Evolutionary conservation across 2,113 vertebrate species (phyloP).

Genomic region (Numida meleagris): DNA sequence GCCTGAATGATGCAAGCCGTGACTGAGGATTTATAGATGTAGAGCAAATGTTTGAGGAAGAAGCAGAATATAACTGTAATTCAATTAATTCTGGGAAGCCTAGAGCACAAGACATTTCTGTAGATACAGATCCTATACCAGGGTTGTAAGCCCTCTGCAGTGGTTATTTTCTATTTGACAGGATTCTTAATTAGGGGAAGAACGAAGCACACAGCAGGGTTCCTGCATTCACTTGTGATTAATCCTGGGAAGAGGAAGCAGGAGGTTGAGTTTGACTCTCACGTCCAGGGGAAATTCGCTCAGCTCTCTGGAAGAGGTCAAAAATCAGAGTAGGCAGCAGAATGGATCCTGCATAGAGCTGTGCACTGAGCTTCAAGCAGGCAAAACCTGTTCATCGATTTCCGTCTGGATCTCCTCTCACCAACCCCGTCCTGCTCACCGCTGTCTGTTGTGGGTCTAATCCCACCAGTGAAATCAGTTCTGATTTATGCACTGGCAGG

Average conservation of each 20-base stretch:
- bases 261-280: not conserved
- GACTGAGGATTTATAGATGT: not conserved
- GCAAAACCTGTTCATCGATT: not conserved
- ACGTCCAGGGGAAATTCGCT: not conserved
- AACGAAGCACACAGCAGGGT: not conserved
- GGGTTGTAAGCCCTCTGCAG: not conserved
- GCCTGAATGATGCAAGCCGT: not conserved
- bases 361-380: not conserved
- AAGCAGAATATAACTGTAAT: not conserved
- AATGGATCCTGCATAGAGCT: not conserved
- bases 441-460: not conserved
- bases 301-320: not conserved
- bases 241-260: not conserved
- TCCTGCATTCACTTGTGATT: slow-evolving; percentile 12
- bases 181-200: not conserved
- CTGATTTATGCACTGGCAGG: not conserved
- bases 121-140: not conserved
- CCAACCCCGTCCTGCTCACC: not conserved
- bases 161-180: not conserved
- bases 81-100: not conserved
- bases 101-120: not conserved
- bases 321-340: not conserved
- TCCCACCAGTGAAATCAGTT: not conserved
- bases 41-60: not conserved
- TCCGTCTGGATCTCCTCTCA: not conserved